Evolutionary conservation across 1,140 invertebrate species (phyloP), one percentile per base, ranked within the genome.

Genomic region (Choristoneura fumiferana): DNA sequence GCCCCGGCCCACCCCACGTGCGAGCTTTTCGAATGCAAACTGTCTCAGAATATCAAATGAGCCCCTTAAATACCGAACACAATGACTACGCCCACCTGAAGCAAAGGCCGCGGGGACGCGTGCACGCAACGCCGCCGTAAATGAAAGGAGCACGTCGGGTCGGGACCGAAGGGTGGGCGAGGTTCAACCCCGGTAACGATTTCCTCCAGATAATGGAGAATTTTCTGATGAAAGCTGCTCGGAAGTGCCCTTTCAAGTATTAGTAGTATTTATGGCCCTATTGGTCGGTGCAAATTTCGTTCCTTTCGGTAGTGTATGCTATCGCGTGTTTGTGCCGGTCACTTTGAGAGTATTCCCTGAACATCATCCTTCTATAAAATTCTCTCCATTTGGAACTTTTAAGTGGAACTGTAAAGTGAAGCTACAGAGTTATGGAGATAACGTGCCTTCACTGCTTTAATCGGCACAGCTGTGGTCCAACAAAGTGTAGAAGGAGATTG

Each of bases 41-140:
- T 84, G 80, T 86, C 83, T 84, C 74, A 73, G 85, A 88, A 88
- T 88, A 85, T 88, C 76, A 86, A 88, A 88, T 88, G 83, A 88
- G 80, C 83, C 76, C 86, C 85, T 88, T 88, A 86, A 86, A 86
- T 85, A 86, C 76, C 69, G 76, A 83, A 77, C 69, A 83, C 79
- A 85, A 86, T 81, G 81, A 78, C 78, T 80, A 78, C 80, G 77
- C 85, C 81, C 78, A 86, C 85, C 85, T 88, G 80, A 81, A 83
- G 81, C 73, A 75, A 84, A 81, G 73, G 80, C 80, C 70, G 71
- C 68, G 71, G 73, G 75, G 73, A 84, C 83, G 81, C 79, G 76
- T 84, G 77, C 84, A 88, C 83, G 83, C 81, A 85, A 86, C 77
- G 70, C 72, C 70, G 74, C 66, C 78, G 80, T 84, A 85, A 85